Percentiles rank a stretch among this genome's conserved stretches.
phyloP scores from a whole-genome alignment of 2,113 vertebrate genomes.

The Edolisoma coerulescens region DNA sequence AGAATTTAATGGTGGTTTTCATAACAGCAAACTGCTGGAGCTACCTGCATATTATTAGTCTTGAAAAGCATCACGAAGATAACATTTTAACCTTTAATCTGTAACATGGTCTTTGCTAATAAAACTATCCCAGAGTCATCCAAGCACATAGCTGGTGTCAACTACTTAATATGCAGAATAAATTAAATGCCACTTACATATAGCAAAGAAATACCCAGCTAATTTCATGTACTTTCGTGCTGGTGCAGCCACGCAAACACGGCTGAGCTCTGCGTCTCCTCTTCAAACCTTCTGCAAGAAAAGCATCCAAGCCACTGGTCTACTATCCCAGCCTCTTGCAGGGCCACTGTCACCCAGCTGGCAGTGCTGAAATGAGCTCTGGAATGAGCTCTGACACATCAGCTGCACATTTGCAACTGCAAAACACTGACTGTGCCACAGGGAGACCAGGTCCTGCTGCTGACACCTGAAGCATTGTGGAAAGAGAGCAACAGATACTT shows the following conservation, averaged over 20 bases:
- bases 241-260: neutral
- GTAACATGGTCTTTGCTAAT: slow-evolving; percentile 1
- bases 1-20: slow-evolving; percentile 29
- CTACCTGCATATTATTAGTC: neutral
- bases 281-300: neutral
- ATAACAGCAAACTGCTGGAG: slow-evolving; percentile 2
- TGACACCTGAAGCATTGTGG: rapidly evolving
- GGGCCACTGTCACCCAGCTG: neutral
- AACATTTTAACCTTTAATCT: slow-evolving; percentile 46
- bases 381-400: neutral
- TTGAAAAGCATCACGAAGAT: neutral
- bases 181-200: slow-evolving; percentile 31
- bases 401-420: neutral
- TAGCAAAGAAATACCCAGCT: neutral
- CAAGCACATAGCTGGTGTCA: neutral
- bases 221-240: neutral
- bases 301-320: neutral
- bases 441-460: neutral
- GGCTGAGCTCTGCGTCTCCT: rapidly evolving
- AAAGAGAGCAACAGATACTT: neutral
- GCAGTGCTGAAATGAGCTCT: neutral
- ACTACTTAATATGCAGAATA: neutral
- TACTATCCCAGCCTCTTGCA: neutral
- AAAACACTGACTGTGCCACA: rapidly evolving
- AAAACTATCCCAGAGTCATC: slow-evolving; percentile 15